Conservation (phyloP, 2,113 vertebrate species). For the Anser cygnoides region DNA sequence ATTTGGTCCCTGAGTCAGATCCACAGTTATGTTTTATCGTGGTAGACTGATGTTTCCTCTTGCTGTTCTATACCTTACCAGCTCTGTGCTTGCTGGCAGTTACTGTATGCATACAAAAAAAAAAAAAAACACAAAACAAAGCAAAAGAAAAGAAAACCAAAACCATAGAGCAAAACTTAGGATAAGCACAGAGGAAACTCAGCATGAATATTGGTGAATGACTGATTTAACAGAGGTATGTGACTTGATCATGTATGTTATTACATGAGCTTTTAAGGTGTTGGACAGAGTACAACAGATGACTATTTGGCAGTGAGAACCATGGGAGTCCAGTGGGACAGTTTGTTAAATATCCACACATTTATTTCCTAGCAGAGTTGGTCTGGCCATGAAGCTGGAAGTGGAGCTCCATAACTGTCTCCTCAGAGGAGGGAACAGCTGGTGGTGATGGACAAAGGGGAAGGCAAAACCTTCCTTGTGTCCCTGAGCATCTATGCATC, state of each 20-base stretch:
- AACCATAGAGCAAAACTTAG: neutral
- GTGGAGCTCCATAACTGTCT: neutral
- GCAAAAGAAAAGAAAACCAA: neutral
- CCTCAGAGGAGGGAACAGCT: neutral
- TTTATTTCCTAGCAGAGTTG: neutral
- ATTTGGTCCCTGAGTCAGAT: constrained; percentile 44
- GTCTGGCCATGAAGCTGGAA: neutral
- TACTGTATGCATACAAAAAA: neutral
- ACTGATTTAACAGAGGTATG: neutral
- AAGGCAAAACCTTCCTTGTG: neutral
- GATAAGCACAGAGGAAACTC: neutral
- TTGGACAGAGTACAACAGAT: neutral
- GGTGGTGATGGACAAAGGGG: neutral
- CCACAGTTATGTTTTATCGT: neutral
- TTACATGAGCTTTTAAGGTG: neutral
- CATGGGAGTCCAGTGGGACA: neutral
- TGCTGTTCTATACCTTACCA: neutral
- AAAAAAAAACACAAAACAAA: too few species aligned
- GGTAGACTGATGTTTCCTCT: neutral
- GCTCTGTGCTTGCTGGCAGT: neutral
- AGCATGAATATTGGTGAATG: neutral
- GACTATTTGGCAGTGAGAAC: neutral
- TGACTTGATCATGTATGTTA: neutral
- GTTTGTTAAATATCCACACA: neutral
- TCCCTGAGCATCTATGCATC: neutral